Evolutionary conservation across 2,113 vertebrate genomes (phyloP).

Genomic region (Gambusia affinis): DNA sequence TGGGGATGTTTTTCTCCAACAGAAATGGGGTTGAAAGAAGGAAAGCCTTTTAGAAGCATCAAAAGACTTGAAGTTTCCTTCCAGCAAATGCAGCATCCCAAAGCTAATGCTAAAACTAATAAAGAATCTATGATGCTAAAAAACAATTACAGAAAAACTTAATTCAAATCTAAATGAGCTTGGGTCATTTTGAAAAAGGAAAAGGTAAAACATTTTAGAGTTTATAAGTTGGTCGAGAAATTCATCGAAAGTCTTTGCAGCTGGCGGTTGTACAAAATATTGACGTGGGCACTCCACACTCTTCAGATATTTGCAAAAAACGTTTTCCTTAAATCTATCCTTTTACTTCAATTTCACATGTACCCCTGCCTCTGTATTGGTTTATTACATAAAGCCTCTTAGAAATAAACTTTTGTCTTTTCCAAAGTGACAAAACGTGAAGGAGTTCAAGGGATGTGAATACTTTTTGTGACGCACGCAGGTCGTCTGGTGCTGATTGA

Average conservation of each 20-base stretch:
- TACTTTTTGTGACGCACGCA: neutral
- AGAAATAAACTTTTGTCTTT: neutral
- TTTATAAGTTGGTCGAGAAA: neutral
- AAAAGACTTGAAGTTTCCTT: no score
- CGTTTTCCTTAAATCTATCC: neutral
- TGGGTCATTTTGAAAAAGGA: neutral
- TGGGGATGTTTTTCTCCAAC: neutral
- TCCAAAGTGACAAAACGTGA: neutral
- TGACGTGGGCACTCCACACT: neutral
- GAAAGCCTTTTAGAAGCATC: no score
- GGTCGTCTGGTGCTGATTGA: conserved; percentile 6
- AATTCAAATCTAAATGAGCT: no score
- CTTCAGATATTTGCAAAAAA: neutral
- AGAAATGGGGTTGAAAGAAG: neutral
- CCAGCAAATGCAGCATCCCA: no score
- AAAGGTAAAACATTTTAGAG: neutral
- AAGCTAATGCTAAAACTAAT: no score
- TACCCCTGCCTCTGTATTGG: neutral
- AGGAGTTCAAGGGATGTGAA: neutral
- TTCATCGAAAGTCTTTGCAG: neutral
- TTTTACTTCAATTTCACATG: neutral
- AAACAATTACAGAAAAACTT: no score
- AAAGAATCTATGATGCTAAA: no score
- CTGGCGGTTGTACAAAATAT: neutral
- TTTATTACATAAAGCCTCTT: neutral